Evolutionary conservation across 2,888 invertebrate genomes (phyloP), one percentile per base, ranked within the genome.

Genomic region (Drosophila melanocephala): DNA sequence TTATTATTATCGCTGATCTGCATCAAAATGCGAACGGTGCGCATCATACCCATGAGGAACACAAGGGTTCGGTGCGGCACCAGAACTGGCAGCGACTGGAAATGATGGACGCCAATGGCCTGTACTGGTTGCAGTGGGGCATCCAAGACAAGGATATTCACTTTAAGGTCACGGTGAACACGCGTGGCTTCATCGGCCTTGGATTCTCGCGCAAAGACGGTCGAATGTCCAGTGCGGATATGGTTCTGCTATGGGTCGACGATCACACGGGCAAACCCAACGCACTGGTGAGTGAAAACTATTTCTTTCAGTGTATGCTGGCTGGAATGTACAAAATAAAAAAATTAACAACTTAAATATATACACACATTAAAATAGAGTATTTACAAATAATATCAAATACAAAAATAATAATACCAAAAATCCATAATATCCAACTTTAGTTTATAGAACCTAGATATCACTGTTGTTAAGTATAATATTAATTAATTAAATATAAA

Each of bases 241-340:
- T 98, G 94, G 96, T 97, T 69, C 95, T 98, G 89, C 96, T 97
- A 59, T 98, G 98, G 98, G 96, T 98, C 71, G 96, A 97, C 93
- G 96, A 97, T 90, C 92, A 91, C 9, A 92, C 93, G 1, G 93
- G 93, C 33, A 92, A 93, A 93, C 96, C 96, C 74, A 96, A 96
- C 94, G 95, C 97, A 92, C 95, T 97, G 96, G 97, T 97, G 93
- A 96, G 96, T 95, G 7, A 47, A 47, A 19, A 60, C 19, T n/a
- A 16, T 30, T n/a, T 28, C 7, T 57, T 57, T 9, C 14, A 39
- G 28, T 39, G 37, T 37, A 28, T 39, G 10, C 56, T 37, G 28
- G 28, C 37, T 56, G n/a, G n/a, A 57, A 57, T n/a, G 5, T 2
- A 12, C 5, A 47, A 47, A 26, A 28, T 12, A 7, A 1, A 39